A percentile compares a stretch with the other conserved stretches of the same genome.
These are phyloP conservation scores for Melanerpes aurifrons DNA, from an alignment of 2,113 vertebrate genomes.

Conservation along the genomic window DNA sequence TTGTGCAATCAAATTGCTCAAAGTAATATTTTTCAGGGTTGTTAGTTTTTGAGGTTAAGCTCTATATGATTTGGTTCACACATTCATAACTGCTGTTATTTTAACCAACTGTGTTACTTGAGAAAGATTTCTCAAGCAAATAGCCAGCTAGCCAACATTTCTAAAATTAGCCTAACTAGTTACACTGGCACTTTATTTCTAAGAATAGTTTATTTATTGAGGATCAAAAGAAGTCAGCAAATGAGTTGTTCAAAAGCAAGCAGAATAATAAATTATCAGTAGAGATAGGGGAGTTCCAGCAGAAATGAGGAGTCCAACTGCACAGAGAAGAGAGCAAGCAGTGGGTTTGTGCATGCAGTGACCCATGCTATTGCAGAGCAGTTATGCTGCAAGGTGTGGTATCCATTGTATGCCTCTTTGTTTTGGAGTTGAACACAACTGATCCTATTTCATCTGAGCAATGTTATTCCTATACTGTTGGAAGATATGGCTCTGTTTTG, in stretches of 20 bases:
- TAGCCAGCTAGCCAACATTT: neutral
- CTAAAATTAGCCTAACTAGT: neutral
- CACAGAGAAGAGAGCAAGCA: too few species aligned
- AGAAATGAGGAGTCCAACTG: neutral
- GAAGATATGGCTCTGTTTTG: neutral
- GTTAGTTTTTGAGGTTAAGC: neutral
- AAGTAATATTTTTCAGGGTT: neutral
- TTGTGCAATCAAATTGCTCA: neutral
- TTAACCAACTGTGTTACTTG: neutral
- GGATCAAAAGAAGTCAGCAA: neutral
- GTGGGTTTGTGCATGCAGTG: rapidly evolving
- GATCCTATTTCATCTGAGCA: neutral
- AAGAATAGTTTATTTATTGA: neutral
- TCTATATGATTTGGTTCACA: neutral
- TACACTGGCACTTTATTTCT: neutral
- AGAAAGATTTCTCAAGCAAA: neutral
- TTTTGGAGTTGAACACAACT: rapidly evolving
- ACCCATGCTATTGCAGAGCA: rapidly evolving
- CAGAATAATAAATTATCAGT: neutral
- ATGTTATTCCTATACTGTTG: neutral
- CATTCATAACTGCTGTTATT: neutral
- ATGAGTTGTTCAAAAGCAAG: neutral
- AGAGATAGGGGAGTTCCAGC: neutral
- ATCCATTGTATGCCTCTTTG: neutral
- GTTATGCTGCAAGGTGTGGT: neutral